phyloP scores from a whole-genome alignment of 1,140 invertebrate species.

The Drosophila parvula region DNA sequence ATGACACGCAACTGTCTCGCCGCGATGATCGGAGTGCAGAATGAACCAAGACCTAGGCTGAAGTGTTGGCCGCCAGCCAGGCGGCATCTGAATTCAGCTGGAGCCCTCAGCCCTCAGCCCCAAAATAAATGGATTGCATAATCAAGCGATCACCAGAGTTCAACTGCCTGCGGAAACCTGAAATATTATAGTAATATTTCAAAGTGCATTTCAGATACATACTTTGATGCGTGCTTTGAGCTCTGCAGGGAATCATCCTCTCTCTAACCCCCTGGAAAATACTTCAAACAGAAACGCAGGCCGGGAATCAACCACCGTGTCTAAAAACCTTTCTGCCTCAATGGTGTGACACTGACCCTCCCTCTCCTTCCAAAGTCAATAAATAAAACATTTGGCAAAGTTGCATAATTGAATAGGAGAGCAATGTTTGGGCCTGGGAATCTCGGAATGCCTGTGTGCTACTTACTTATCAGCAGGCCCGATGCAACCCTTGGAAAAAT shows the following conservation, averaged over 20 bases:
- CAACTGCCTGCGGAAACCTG: constrained; percentile 29
- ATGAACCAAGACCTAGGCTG: constrained; percentile 20
- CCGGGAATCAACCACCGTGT: constrained; percentile 65
- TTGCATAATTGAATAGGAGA: constrained; percentile 77
- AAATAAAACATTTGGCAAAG: constrained; percentile 78
- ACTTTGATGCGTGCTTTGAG: constrained; percentile 9
- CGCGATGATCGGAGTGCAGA: constrained; percentile 34
- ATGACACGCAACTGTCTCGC: constrained; percentile 57
- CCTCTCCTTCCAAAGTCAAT: constrained; percentile 61
- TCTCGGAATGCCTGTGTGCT: constrained; percentile 37
- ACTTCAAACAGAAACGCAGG: constrained; percentile 19
- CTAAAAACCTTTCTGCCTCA: constrained; percentile 66
- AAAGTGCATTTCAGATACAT: constrained; percentile 70
- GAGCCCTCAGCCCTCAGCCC: constrained; percentile 46
- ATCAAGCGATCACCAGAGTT: constrained; percentile 59
- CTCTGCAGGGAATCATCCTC: constrained; percentile 2
- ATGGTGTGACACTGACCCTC: constrained; percentile 34
- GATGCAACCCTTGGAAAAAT: constrained; percentile 38
- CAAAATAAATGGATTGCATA: constrained; percentile 50
- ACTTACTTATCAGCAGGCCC: constrained; percentile 62
- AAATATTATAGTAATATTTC: constrained; percentile 33
- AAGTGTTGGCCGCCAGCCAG: constrained; percentile 45
- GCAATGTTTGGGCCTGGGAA: constrained; percentile 42
- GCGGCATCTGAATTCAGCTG: constrained; percentile 44
- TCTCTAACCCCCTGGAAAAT: constrained; percentile 40